A percentile compares a stretch with the other conserved stretches of the same genome.
Conservation (phyloP, 2,888 invertebrate species). For the Pheosia gnoma region DNA sequence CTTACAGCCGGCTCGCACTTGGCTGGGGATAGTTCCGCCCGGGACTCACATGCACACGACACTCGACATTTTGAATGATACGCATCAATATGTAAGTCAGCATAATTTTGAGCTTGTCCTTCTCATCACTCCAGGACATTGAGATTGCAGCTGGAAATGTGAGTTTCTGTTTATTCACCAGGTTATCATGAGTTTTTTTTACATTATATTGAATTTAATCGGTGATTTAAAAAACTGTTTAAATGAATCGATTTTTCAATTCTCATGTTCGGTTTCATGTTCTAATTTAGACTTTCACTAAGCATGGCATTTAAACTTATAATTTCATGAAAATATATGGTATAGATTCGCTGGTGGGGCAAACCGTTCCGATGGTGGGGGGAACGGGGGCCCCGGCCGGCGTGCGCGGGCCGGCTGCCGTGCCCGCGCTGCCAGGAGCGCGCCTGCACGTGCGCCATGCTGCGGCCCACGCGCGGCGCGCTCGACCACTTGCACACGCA, state of each 20-base stretch:
- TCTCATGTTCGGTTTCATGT: too few species aligned
- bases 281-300: too few species aligned
- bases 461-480: slow-evolving; percentile 51
- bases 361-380: slow-evolving; percentile 49
- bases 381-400: slow-evolving; percentile 40
- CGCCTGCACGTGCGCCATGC: slow-evolving; percentile 54
- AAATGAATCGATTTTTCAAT: too few species aligned
- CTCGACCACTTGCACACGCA: slow-evolving; percentile 23
- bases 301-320: background rate
- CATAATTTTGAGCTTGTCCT: background rate
- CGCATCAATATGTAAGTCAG: slow-evolving; percentile 50
- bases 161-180: too few species aligned
- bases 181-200: too few species aligned
- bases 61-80: slow-evolving; percentile 55
- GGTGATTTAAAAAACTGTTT: too few species aligned
- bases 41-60: slow-evolving; percentile 33
- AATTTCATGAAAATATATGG: too few species aligned
- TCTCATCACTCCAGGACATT: background rate
- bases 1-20: slow-evolving; percentile 43
- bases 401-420: slow-evolving; percentile 37
- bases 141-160: too few species aligned
- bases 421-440: slow-evolving; percentile 48
- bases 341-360: slow-evolving; percentile 59
- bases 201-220: too few species aligned
- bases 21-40: slow-evolving; percentile 60